These are phyloP conservation scores for Limenitis camilla DNA, from an alignment of 2,888 invertebrate genomes.

Conservation along the genomic window DNA sequence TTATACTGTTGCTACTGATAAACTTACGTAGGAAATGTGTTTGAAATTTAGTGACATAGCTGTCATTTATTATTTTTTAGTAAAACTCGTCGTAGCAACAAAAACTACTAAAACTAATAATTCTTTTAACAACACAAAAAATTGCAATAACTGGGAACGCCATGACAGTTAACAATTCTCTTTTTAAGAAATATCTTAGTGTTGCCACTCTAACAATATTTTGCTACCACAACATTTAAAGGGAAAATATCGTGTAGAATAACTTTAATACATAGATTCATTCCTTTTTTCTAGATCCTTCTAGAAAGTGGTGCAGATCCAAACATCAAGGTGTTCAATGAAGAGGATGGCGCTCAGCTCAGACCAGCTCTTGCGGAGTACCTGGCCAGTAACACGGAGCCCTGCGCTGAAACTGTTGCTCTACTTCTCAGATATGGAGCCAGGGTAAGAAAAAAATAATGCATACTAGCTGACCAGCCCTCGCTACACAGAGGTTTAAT, in stretches of 20 bases:
- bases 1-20: background rate
- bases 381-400: slow-evolving; percentile 82
- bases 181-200: too few species aligned
- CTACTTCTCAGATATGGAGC: slow-evolving; percentile 85
- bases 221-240: too few species aligned
- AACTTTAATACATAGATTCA: too few species aligned
- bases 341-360: slow-evolving; percentile 82
- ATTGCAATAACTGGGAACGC: too few species aligned
- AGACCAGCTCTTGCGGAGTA: slow-evolving; percentile 89
- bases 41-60: background rate
- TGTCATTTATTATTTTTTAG: too few species aligned
- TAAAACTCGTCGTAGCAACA: too few species aligned
- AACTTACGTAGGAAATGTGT: background rate
- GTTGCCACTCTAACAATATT: too few species aligned
- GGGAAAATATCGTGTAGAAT: too few species aligned
- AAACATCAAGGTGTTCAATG: slow-evolving; percentile 82
- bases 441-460: slow-evolving; percentile 59
- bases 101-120: too few species aligned
- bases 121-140: too few species aligned
- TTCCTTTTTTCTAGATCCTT: slow-evolving; percentile 67
- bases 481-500: background rate
- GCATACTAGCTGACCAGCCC: background rate
- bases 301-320: slow-evolving; percentile 83
- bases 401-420: slow-evolving; percentile 78
- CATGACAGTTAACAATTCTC: too few species aligned